Evolutionary conservation across 92 coral and sea anemone genomes (phyloP), one percentile per base, ranked within the genome.

Genomic region (Plumapathes pennacea): DNA sequence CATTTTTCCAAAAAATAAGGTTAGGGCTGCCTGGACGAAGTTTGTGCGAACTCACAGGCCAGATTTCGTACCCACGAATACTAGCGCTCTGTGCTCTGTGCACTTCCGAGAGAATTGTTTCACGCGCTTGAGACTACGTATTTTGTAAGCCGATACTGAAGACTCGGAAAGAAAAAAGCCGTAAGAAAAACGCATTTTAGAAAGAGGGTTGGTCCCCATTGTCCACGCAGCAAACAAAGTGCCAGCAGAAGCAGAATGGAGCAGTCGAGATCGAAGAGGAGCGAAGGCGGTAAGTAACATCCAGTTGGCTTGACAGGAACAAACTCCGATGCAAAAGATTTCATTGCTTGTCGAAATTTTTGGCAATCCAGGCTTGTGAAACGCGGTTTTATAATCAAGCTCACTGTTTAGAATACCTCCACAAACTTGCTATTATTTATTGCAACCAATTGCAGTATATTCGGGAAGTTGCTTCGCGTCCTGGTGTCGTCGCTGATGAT

Each of bases 41-140:
- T 69, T 57, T 57, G 68, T 69, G 59, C 38, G 39, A n/a, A 48
- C 31, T 42, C 66, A 56, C 66, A 57, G 67, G 57, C 53, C 77
- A 18, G 60, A 57, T 34, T 68, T 34, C 21, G 27, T 29, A 37
- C 59, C 59, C 7, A 63, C 55, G 5, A 58, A 46, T 27, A 46
- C 9, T 32, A 65, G 73, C 31, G 36, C 36, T n/a, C 53, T 65
- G 51, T 65, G 73, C 13, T 65, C 62, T 10, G 14, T 52, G 61
- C 50, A 65, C 62, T 52, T 65, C 26, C 13, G 52, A 21, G 62
- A 52, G 17, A 65, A 28, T 1, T 65, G 62, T 27, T 65, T 32
- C 29, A 54, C 74, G 10, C 19, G 64, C 3, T 40, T 67, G 25
- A 40, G 36, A 46, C 34, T 54, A 38, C 52, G 64, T 23, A 10